A percentile compares a stretch with the other conserved stretches of the same genome.
phyloP scores from a whole-genome alignment of 2,888 invertebrate genomes.

The Microplitis manilae region DNA sequence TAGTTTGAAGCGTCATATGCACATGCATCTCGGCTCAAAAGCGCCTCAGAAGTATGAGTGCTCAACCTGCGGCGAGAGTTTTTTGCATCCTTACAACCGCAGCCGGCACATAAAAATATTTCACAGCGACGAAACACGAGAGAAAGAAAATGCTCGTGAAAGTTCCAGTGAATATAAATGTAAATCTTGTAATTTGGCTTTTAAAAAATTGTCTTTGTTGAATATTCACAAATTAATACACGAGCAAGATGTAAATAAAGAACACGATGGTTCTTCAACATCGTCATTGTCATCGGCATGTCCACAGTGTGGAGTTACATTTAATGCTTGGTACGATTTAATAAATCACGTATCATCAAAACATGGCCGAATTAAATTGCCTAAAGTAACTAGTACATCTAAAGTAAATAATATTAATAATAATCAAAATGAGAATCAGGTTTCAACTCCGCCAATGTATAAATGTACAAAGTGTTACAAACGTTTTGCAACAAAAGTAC shows the following conservation, averaged over 20 bases:
- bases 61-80: conserved; percentile 58
- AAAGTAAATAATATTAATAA: conserved; percentile 62
- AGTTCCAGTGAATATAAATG: conserved; percentile 69
- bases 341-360: conserved; percentile 71
- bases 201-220: conserved; percentile 71
- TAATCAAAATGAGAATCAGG: conserved; percentile 4
- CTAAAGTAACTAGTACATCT: conserved; percentile 57
- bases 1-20: conserved; percentile 64
- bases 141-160: conserved; percentile 65
- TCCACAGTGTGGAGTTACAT: conserved; percentile 63
- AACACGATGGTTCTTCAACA: neutral
- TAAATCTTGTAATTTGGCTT: conserved; percentile 66
- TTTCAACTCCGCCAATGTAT: conserved; percentile 61
- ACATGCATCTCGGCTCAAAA: conserved; percentile 61
- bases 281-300: conserved; percentile 47
- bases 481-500: conserved; percentile 77
- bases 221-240: conserved; percentile 74
- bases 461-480: conserved; percentile 80
- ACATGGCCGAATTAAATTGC: conserved; percentile 64
- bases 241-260: conserved; percentile 51
- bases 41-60: conserved; percentile 55
- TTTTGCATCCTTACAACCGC: conserved; percentile 62
- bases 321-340: conserved; percentile 68
- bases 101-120: conserved; percentile 63
- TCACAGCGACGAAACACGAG: conserved; percentile 56